Percentiles rank a stretch among this genome's conserved stretches.
Conservation (phyloP, 1,140 invertebrate species). For the Nebria ingens region DNA sequence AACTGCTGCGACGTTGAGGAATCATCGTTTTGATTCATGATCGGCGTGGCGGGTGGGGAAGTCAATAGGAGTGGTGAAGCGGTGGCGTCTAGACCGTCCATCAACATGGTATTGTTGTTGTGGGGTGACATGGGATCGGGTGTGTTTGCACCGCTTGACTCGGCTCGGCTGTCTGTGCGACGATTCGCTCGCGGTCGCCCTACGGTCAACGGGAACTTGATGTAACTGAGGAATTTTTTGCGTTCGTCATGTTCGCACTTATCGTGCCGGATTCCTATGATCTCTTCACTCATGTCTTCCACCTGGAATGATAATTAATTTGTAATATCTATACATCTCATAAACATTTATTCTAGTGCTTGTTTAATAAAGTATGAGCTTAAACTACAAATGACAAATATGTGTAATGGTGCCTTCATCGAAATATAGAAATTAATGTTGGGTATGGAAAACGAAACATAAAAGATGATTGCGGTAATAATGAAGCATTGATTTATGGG, state of each 20-base stretch:
- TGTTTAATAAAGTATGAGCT: not conserved
- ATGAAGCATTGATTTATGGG: no score
- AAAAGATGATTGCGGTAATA: no score
- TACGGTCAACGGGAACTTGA: conserved; percentile 51
- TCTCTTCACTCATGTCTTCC: conserved; percentile 70
- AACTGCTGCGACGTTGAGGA: conserved; percentile 26
- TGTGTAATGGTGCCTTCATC: no score
- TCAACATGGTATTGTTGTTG: no score
- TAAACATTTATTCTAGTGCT: not conserved
- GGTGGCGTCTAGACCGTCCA: conserved; percentile 18
- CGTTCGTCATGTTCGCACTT: conserved; percentile 68
- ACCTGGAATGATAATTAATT: no score
- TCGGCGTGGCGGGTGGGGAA: conserved; percentile 47
- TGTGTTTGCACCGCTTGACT: conserved; percentile 60
- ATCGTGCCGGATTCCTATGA: conserved; percentile 54
- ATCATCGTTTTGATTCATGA: conserved; percentile 18
- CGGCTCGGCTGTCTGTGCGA: conserved; percentile 54
- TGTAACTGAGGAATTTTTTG: conserved; percentile 61
- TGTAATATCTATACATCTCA: conserved; percentile 15
- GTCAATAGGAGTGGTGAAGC: conserved; percentile 36
- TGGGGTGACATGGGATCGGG: conserved; percentile 47
- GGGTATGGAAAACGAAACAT: no score
- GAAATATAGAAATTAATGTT: no score
- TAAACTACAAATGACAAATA: not conserved
- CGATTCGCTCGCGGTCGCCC: conserved; percentile 47